These are phyloP conservation scores for Syndactyla subalaris DNA, from an alignment of 2,797 vertebrate genomes.

Conservation along the genomic window DNA sequence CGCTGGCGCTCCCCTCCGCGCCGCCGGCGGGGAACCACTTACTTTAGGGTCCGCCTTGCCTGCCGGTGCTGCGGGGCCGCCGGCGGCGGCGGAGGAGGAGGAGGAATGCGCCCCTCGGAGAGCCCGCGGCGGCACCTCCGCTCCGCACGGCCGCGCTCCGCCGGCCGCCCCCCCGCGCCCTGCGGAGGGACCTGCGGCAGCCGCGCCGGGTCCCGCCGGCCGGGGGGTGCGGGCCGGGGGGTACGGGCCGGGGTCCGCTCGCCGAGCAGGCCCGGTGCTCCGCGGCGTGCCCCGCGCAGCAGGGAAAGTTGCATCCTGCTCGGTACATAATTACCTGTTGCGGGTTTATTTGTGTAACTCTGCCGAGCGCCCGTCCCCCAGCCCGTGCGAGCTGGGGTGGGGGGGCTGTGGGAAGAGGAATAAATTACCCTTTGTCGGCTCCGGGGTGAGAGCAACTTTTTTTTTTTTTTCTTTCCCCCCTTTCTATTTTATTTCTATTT, in stretches of 20 bases:
- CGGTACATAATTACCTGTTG: conserved; percentile 73
- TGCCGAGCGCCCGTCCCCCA: neutral
- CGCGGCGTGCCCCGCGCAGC: conserved; percentile 10
- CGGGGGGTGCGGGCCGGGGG: too few species aligned
- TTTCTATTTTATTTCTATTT: neutral
- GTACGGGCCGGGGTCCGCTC: neutral
- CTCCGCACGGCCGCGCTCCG: too few species aligned
- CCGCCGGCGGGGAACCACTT: neutral
- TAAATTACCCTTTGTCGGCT: neutral
- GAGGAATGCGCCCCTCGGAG: neutral
- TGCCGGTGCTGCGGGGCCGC: neutral
- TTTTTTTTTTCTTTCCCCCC: neutral
- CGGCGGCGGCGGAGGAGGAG: neutral
- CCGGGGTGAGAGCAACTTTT: neutral
- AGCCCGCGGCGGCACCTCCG: neutral
- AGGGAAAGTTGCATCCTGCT: conserved; percentile 59
- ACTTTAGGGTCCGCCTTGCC: neutral
- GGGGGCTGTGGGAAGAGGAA: neutral
- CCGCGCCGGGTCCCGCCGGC: neutral
- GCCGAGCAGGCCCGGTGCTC: conserved; percentile 8
- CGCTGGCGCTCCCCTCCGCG: neutral
- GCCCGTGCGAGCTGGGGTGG: neutral
- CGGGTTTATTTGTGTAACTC: conserved; percentile 48
- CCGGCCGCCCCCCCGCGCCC: neutral
- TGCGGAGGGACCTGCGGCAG: neutral